Base-by-base conservation (phyloP, 2,797 vertebrate species). In the Cuniculus paca region DNA sequence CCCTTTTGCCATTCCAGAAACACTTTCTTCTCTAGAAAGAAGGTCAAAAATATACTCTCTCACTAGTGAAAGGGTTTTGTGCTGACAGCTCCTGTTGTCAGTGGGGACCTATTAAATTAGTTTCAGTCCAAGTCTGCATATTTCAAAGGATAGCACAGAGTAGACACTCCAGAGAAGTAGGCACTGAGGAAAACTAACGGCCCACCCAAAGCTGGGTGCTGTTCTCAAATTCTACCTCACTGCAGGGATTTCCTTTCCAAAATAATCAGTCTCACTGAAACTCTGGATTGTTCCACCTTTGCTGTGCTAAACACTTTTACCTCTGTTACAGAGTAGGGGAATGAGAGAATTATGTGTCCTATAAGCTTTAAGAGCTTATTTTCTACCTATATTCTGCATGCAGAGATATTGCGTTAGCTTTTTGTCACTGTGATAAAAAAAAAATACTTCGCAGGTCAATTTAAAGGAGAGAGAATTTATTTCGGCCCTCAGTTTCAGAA, bases 1-100 rank as follows among this genome's bases (percentile, higher is more conserved):
- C 56, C 81, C 97, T 92, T 94, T 92, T 92, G 97, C 81, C 65
- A 82, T 90, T 96, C 85, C 95, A 93, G 88, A 97, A 97, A 93
- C 83, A 88, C 84, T 95, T 95, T 31, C 36, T 60, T 96, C 92
- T 97, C 95, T 52, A 12, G 85, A 93, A 88, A 93, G 91, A 91
- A 94, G 84, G 77, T 92, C 74, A 97, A 56, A 96, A 94, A 93
- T 68, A 85, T 42, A 89, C 79, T 86, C n/a, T 54, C 90, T 97
- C 42, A 58, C 77, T 75, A 70, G 84, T 72, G 70, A 80, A 78
- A 75, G 74, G 39, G 90, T 87, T 90, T 91, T 22, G 48, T 84
- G 93, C 86, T 97, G 95, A 94, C 90, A 97, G 80, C 61, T 91
- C 72, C 81, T 70, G 75, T 81, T 84, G 70, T 48, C 90, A 78